These are phyloP conservation scores for Scalopus aquaticus DNA, from an alignment of 2,113 vertebrate species.

Conservation along the genomic window DNA sequence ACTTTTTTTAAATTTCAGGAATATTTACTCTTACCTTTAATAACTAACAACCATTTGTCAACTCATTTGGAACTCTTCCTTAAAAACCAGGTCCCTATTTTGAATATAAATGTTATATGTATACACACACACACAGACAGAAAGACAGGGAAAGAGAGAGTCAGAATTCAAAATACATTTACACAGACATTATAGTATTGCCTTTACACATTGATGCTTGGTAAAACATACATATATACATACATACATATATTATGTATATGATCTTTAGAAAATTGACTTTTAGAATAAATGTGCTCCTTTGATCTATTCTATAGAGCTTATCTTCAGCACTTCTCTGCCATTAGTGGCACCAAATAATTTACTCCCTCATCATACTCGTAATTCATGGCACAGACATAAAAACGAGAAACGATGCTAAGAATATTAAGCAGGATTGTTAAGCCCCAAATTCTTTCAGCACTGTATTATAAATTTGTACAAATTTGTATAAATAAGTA, in stretches of 20 bases:
- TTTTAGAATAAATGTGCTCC: background rate
- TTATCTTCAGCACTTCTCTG: background rate
- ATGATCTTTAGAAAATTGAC: background rate
- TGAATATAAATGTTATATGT: background rate
- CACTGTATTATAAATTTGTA: background rate
- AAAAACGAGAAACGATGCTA: background rate
- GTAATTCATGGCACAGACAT: background rate
- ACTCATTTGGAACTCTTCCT: background rate
- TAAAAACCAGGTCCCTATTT: background rate
- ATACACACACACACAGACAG: rapidly evolving
- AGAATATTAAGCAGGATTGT: background rate
- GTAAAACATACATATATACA: background rate
- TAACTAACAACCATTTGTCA: constrained; percentile 3
- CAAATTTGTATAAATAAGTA: too few species aligned
- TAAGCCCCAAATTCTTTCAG: background rate
- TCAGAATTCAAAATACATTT: background rate
- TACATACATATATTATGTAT: background rate
- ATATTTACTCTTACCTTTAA: background rate
- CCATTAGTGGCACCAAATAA: background rate
- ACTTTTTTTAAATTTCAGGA: background rate
- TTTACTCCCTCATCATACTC: background rate
- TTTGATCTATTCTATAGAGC: background rate
- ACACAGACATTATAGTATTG: background rate
- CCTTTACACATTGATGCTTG: background rate
- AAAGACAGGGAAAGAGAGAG: background rate